A percentile compares a stretch with the other conserved stretches of the same genome.
Evolutionary conservation across 2,113 vertebrate genomes (phyloP).

Genomic region (Platysteira castanea): DNA sequence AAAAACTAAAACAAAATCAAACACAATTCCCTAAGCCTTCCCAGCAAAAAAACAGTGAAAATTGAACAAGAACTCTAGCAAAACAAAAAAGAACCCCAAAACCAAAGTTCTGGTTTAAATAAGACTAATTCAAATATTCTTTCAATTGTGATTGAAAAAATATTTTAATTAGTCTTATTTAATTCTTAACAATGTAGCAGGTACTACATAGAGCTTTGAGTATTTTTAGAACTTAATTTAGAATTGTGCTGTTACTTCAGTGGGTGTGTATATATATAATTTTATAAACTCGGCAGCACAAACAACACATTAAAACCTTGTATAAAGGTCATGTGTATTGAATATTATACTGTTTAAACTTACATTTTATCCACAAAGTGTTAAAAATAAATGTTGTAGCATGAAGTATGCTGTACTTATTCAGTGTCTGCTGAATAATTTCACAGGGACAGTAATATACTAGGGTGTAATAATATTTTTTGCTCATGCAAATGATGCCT

Average conservation of each 20-base stretch:
- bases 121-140: not conserved
- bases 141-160: not conserved
- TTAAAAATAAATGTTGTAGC: not conserved
- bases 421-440: not conserved
- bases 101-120: not conserved
- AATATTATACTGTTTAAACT: not conserved
- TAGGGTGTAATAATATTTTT: not conserved
- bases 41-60: not conserved
- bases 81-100: not conserved
- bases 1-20: not conserved
- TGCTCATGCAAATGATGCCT: not conserved
- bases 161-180: not conserved
- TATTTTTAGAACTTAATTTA: constrained; percentile 30
- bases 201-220: not conserved
- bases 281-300: not conserved
- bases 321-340: not conserved
- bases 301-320: not conserved
- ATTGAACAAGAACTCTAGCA: not conserved
- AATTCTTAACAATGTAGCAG: not conserved
- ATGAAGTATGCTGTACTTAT: not conserved
- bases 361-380: not conserved
- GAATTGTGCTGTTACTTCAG: not conserved
- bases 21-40: not conserved
- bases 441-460: not conserved
- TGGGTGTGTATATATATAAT: not conserved